phyloP scores from a whole-genome alignment of 2,888 invertebrate species.

The Steinernema scapterisci region DNA sequence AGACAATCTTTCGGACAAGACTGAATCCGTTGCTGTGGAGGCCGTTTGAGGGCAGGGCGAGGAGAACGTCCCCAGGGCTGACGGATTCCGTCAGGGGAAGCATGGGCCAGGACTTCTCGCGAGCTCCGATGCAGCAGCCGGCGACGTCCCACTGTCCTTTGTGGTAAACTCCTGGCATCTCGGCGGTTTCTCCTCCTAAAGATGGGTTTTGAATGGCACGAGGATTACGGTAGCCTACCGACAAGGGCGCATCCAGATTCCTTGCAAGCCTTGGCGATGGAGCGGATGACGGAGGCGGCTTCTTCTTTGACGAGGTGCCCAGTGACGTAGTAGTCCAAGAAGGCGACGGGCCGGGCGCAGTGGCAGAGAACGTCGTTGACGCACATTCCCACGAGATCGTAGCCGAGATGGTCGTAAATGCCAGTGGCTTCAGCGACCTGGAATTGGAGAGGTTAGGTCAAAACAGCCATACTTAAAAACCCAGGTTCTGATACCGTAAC shows the following conservation, averaged over 20 bases:
- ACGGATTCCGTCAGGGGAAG: conserved; percentile 70
- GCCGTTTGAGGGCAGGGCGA: conserved; percentile 86
- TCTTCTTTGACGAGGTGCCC: conserved; percentile 79
- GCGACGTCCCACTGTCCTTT: conserved; percentile 89
- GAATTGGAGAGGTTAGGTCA: too few species aligned
- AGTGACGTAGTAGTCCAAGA: conserved; percentile 94
- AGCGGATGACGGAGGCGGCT: conserved; percentile 80
- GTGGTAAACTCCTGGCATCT: conserved; percentile 92
- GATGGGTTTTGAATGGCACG: not conserved
- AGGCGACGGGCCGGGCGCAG: conserved; percentile 92
- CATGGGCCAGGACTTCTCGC: conserved; percentile 76
- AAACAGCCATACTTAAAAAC: too few species aligned
- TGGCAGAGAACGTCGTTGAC: conserved; percentile 94
- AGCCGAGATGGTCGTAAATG: conserved; percentile 82
- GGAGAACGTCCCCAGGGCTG: conserved; percentile 78
- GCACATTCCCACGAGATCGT: conserved; percentile 96
- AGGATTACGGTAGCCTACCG: conserved; percentile 72
- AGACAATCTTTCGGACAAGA: conserved; percentile 80
- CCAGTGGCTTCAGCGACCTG: conserved; percentile 39
- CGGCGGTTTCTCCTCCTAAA: conserved; percentile 90
- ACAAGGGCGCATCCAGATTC: conserved; percentile 84
- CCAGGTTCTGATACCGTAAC: too few species aligned
- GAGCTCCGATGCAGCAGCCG: conserved; percentile 91
- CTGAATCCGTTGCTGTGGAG: conserved; percentile 94
- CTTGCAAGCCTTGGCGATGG: conserved; percentile 85